Evolutionary conservation across 2,888 invertebrate genomes (phyloP), one percentile per base, ranked within the genome.

Genomic region (Shargacucullia verbasci): DNA sequence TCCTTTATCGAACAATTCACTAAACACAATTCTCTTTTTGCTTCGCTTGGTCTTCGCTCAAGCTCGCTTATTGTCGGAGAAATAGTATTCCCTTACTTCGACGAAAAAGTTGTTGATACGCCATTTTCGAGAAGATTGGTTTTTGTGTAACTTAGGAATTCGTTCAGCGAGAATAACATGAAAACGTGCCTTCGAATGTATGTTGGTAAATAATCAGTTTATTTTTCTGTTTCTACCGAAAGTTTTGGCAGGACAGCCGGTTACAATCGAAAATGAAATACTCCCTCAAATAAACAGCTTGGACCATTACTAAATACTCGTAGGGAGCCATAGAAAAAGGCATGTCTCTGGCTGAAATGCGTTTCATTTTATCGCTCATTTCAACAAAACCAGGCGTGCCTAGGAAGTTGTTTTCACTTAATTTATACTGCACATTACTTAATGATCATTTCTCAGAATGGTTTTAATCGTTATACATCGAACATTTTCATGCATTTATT

Each of bases 101-200:
- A 43, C 14, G 43, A 72, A 68, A 67, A 72, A 63, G 55, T 65
- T 75, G 47, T 50, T 59, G 49, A 53, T 61, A 53, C 49, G 37
- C 40, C 41, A 46, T 69, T 75, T 62, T 56, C 58, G 31, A 37
- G 65, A 39, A 59, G 47, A 73, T 73, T 68, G 69, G 49, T 61
- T 57, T 62, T 68, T 61, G 48, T 72, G 56, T 69, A 47, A 60
- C 45, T 59, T 58, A 31, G 43, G 45, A 48, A 59, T 58, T 64
- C 39, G 39, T 59, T 75, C 54, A 39, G 33, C 34, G 57, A 45
- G 41, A 62, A 70, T 62, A 47, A 43, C 49, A 43, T 41, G 46
- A 56, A 59, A 40, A 59, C 25, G 14, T 43, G 39, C 39, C 13
- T 46, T 29, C 37, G 52, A 44, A 52, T n/a, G n/a, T 55, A 39